These are phyloP conservation scores for Pollimyrus isidori DNA, from an alignment of 2,113 vertebrate species.

Conservation along the genomic window DNA sequence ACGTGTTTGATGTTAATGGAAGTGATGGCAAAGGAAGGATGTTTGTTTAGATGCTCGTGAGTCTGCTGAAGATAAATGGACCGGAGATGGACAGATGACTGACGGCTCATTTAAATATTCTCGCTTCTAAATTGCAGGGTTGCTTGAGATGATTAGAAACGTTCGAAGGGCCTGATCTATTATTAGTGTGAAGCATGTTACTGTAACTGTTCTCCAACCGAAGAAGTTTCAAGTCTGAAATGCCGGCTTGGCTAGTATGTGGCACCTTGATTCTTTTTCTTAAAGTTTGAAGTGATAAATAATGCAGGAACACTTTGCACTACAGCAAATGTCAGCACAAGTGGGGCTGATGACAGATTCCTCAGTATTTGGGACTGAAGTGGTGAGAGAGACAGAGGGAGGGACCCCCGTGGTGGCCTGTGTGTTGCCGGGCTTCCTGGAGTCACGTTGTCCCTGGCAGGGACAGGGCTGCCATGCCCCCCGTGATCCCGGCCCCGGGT, in stretches of 20 bases:
- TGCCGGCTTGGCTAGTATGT: not conserved
- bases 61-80: not conserved
- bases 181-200: constrained; percentile 1
- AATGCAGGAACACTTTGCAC: constrained; percentile 1
- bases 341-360: not conserved
- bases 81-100: not conserved
- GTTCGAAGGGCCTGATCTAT: not conserved
- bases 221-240: not conserved
- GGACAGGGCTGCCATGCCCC: not conserved
- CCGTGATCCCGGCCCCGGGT: not conserved
- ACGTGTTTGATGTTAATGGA: constrained; percentile 14
- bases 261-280: not conserved
- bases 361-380: not conserved
- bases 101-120: constrained; percentile 25
- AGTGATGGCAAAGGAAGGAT: constrained; percentile 9
- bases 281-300: constrained; percentile 5
- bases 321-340: not conserved
- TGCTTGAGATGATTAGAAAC: constrained; percentile 15
- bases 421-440: not conserved
- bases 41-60: constrained; percentile 25
- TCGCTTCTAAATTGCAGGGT: constrained; percentile 35
- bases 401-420: constrained; percentile 9
- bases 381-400: constrained; percentile 8
- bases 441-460: not conserved
- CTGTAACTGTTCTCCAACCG: not conserved